Percentiles rank a stretch among this genome's conserved stretches.
These are phyloP conservation scores for Aurelia coerulea DNA, from an alignment of 30 jellyfish, hydroid and myxozoan species.

Conservation along the genomic window DNA sequence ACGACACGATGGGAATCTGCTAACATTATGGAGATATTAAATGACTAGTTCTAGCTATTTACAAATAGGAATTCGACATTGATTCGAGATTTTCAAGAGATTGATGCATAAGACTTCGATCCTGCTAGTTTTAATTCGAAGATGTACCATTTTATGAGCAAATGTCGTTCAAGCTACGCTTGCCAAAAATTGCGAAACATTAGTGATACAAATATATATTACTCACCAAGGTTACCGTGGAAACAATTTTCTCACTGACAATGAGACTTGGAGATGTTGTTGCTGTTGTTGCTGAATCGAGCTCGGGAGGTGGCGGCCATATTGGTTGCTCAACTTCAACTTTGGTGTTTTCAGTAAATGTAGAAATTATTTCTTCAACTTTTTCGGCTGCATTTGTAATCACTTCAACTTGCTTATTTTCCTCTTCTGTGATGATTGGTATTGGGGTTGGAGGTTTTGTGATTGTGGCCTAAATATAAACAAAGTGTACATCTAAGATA, in stretches of 20 bases:
- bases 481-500: background rate
- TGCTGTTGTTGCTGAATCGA: slow-evolving; percentile 7
- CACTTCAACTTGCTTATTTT: slow-evolving; percentile 37
- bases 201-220: background rate
- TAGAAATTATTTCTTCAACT: background rate
- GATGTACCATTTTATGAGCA: too few species aligned
- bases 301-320: background rate
- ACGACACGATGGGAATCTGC: too few species aligned
- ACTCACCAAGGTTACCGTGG: slow-evolving; percentile 44
- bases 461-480: slow-evolving; percentile 26
- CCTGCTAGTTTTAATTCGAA: too few species aligned
- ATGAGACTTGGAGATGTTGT: background rate
- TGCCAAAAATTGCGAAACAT: background rate
- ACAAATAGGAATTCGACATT: too few species aligned
- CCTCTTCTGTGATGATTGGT: slow-evolving; percentile 37
- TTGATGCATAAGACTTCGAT: too few species aligned
- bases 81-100: too few species aligned
- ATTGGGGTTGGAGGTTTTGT: slow-evolving; percentile 39
- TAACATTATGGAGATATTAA: too few species aligned
- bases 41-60: too few species aligned
- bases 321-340: slow-evolving; percentile 6
- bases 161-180: too few species aligned
- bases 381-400: slow-evolving; percentile 38
- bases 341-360: background rate
- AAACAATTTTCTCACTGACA: slow-evolving; percentile 41